These are phyloP conservation scores for Diglossa cyanea DNA, from an alignment of 2,797 vertebrate species.

Conservation along the genomic window DNA sequence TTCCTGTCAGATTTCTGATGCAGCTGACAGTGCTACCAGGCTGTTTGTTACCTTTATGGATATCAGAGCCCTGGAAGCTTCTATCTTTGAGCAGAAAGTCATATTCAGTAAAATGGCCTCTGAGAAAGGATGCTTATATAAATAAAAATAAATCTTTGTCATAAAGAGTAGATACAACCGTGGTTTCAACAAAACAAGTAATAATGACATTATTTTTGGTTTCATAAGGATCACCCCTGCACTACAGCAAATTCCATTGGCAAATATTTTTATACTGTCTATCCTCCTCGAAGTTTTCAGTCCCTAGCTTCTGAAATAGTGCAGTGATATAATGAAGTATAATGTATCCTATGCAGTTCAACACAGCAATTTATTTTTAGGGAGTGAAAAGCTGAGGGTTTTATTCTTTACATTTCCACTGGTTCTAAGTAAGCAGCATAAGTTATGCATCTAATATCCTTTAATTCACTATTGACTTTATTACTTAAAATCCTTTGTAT, in stretches of 20 bases:
- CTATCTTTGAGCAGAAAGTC: background rate
- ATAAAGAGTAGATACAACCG: background rate
- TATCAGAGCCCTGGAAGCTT: background rate
- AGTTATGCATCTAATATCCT: background rate
- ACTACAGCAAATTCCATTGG: background rate
- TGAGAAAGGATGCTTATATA: background rate
- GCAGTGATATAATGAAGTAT: background rate
- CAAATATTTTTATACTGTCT: background rate
- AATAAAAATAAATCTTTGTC: conserved; percentile 4
- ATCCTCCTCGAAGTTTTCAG: background rate
- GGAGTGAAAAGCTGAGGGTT: background rate
- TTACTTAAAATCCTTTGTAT: background rate
- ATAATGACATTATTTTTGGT: background rate
- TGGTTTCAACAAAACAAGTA: background rate
- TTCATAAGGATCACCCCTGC: background rate
- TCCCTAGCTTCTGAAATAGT: background rate
- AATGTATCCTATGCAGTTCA: background rate
- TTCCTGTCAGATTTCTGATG: conserved; percentile 1
- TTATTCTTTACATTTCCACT: background rate
- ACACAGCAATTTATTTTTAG: background rate
- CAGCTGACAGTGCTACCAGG: background rate
- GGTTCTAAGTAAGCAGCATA: background rate
- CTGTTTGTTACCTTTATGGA: background rate
- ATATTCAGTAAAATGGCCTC: background rate
- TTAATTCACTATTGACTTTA: background rate